These are phyloP conservation scores for Aporophyla lueneburgensis DNA, from an alignment of 2,888 invertebrate genomes.

Conservation along the genomic window DNA sequence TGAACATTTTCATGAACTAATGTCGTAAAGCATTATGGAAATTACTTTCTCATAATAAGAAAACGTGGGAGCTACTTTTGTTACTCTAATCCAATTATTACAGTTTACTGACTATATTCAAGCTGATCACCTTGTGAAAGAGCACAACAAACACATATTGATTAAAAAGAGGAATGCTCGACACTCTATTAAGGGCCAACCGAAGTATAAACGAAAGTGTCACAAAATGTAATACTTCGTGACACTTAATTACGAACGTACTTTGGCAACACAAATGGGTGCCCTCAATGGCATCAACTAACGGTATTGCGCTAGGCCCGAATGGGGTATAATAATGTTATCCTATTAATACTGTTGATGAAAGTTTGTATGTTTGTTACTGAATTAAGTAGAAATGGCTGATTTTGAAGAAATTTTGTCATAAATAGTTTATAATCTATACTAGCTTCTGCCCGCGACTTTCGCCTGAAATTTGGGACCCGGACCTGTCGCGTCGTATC, in stretches of 20 bases:
- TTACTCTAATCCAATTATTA: not conserved
- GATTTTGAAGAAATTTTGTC: too few species aligned
- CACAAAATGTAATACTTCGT: slow-evolving; percentile 30
- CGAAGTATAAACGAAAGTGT: slow-evolving; percentile 29
- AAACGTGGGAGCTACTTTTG: not conserved
- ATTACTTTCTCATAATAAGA: not conserved
- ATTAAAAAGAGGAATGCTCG: not conserved
- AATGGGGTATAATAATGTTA: not conserved
- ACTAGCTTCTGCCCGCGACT: too few species aligned
- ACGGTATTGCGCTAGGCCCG: slow-evolving; percentile 10
- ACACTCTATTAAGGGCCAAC: not conserved
- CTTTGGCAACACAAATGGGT: slow-evolving; percentile 18
- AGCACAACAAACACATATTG: not conserved
- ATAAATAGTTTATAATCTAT: too few species aligned
- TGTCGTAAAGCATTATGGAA: not conserved
- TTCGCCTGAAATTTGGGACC: too few species aligned
- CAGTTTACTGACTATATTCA: not conserved
- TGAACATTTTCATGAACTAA: not conserved
- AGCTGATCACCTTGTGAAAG: not conserved
- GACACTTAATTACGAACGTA: slow-evolving; percentile 46
- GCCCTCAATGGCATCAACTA: slow-evolving; percentile 30
- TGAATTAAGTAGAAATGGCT: too few species aligned
- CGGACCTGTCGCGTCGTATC: too few species aligned
- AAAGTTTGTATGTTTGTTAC: not conserved
- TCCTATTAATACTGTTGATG: not conserved